These are phyloP conservation scores for Syngnathus floridae DNA, from an alignment of 2,113 vertebrate genomes.

Conservation along the genomic window DNA sequence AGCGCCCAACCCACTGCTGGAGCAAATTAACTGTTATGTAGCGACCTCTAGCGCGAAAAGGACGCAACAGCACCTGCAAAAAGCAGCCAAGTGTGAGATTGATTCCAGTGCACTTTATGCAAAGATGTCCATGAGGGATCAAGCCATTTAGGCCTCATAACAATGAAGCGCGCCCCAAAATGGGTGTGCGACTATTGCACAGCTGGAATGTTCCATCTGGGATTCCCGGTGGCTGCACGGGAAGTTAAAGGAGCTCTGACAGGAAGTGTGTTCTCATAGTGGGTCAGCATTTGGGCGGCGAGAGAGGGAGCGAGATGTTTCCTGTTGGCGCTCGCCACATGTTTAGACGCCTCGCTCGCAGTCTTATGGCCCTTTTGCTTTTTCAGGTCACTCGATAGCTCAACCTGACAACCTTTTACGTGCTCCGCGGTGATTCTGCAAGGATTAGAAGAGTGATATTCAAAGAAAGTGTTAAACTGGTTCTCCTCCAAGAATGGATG, in stretches of 20 bases:
- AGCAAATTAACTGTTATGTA: constrained; percentile 57
- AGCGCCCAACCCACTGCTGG: background rate
- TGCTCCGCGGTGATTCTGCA: background rate
- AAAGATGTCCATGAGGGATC: constrained; percentile 6
- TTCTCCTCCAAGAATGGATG: background rate
- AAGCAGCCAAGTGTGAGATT: constrained; percentile 1
- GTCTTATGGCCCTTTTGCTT: constrained; percentile 1
- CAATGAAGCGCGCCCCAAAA: constrained; percentile 19
- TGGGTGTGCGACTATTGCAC: constrained; percentile 31
- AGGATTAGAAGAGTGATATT: constrained; percentile 1
- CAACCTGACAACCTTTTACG: background rate
- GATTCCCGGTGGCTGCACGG: constrained; percentile 67
- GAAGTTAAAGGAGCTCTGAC: constrained; percentile 64
- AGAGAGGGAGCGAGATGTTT: constrained; percentile 51
- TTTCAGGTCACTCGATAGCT: constrained; percentile 2
- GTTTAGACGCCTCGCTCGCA: constrained; percentile 30
- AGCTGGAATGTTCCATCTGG: constrained; percentile 69
- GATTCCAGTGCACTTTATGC: constrained; percentile 1
- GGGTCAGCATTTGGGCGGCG: constrained; percentile 41
- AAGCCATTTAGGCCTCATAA: constrained; percentile 16
- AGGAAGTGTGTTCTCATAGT: constrained; percentile 67
- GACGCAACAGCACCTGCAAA: background rate
- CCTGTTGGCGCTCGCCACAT: constrained; percentile 56
- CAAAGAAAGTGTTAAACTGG: background rate
- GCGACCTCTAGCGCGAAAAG: constrained; percentile 56